phyloP scores from a whole-genome alignment of 2,888 invertebrate genomes.

The Halocaridina rubra region DNA sequence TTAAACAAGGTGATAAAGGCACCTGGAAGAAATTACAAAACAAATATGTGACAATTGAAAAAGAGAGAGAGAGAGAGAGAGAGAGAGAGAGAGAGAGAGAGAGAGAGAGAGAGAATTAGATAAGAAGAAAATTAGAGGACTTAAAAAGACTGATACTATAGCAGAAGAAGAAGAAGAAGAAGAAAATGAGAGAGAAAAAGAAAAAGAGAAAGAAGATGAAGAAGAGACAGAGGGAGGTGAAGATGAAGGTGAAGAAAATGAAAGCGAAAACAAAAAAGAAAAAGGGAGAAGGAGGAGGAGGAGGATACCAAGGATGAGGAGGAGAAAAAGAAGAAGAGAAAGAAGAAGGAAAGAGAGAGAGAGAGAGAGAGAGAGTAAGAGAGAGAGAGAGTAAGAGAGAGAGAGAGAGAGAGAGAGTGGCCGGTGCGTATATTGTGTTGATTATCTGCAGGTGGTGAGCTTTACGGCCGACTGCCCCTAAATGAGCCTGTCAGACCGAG shows the following conservation, averaged over 20 bases:
- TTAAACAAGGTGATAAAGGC: too few relatives aligned
- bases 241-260: background rate
- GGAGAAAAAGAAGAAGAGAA: background rate
- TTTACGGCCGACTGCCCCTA: constrained; percentile 13
- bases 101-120: too few relatives aligned
- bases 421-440: constrained; percentile 12
- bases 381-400: background rate
- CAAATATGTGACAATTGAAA: too few relatives aligned
- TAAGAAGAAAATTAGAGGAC: too few relatives aligned
- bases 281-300: background rate
- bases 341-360: background rate
- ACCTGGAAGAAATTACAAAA: too few relatives aligned
- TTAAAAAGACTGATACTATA: too few relatives aligned
- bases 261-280: background rate
- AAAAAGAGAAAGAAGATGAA: background rate
- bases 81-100: too few relatives aligned
- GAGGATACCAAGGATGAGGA: background rate
- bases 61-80: too few relatives aligned
- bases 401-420: background rate
- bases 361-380: background rate
- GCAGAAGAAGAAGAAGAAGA: too few relatives aligned
- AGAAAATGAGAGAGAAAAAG: background rate
- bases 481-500: constrained; percentile 5
- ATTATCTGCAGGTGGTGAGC: constrained; percentile 13
- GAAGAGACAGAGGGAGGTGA: background rate